phyloP scores from a whole-genome alignment of 2,888 invertebrate genomes.

The Dynastes grantii region DNA sequence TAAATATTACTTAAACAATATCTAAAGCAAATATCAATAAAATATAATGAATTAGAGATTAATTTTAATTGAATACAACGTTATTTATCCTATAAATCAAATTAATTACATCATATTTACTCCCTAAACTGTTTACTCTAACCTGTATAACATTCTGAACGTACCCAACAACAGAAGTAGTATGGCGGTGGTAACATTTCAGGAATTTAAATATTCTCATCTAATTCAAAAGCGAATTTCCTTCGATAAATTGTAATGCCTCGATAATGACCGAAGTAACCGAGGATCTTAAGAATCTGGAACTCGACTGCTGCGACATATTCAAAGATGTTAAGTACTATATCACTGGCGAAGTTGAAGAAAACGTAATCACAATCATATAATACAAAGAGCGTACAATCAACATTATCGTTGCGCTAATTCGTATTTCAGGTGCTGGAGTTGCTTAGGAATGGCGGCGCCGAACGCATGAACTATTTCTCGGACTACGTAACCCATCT shows the following conservation, averaged over 20 bases:
- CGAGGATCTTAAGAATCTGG: conserved; percentile 69
- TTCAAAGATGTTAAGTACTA: conserved; percentile 90
- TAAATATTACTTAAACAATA: too few species aligned
- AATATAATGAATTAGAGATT: too few species aligned
- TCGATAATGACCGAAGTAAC: conserved; percentile 69
- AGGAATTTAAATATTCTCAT: conserved; percentile 38
- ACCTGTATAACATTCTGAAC: conserved; percentile 32
- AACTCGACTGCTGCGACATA: conserved; percentile 75
- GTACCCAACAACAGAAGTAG: conserved; percentile 8
- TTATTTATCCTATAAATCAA: too few species aligned
- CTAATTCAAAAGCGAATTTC: conserved; percentile 8
- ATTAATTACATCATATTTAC: too few species aligned
- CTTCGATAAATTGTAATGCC: conserved; percentile 37
- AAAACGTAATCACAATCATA: conserved; percentile 73
- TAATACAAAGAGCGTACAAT: neutral
- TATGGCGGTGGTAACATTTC: conserved; percentile 45
- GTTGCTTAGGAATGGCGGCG: conserved; percentile 89
- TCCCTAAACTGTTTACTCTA: neutral
- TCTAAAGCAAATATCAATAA: too few species aligned
- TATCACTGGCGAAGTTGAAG: conserved; percentile 84
- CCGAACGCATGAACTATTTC: conserved; percentile 89
- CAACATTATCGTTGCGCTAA: conserved; percentile 44
- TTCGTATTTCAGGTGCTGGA: conserved; percentile 78
- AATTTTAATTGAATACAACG: too few species aligned
- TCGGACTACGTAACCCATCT: conserved; percentile 95